Evolutionary conservation across 2,888 invertebrate species (phyloP).

Genomic region (Alloplasta piceator): DNA sequence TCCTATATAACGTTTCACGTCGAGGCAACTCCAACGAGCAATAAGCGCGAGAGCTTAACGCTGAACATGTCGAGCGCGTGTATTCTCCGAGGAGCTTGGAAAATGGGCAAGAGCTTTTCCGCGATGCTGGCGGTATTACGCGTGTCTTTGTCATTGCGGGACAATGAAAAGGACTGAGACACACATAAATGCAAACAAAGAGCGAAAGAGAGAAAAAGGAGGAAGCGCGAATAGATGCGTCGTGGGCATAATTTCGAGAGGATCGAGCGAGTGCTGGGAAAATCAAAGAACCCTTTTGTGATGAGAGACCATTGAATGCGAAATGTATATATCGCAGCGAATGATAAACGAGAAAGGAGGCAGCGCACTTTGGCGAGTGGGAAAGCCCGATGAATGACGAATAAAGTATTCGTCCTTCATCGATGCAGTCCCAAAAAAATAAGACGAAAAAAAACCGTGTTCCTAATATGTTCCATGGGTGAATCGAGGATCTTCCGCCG

Average conservation of each 20-base stretch:
- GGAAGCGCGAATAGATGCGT: slow-evolving; percentile 16
- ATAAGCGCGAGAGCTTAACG: slow-evolving; percentile 48
- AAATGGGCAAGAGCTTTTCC: slow-evolving; percentile 36
- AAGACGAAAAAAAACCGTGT: not conserved
- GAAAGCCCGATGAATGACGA: not conserved
- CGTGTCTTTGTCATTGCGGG: slow-evolving; percentile 60
- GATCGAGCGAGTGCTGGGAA: slow-evolving; percentile 47
- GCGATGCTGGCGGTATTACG: slow-evolving; percentile 49
- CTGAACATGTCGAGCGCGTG: slow-evolving; percentile 47
- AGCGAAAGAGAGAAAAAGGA: slow-evolving; percentile 15
- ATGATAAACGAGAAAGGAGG: slow-evolving; percentile 25
- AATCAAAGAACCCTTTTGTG: slow-evolving; percentile 68
- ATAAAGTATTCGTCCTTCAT: slow-evolving; percentile 8
- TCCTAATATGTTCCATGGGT: too few species aligned
- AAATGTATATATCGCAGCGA: not conserved
- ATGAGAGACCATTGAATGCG: slow-evolving; percentile 5
- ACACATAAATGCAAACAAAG: not conserved
- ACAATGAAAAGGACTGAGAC: slow-evolving; percentile 43
- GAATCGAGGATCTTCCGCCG: too few species aligned
- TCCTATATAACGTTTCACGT: slow-evolving; percentile 1
- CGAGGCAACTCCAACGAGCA: slow-evolving; percentile 35
- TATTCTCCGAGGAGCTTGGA: slow-evolving; percentile 36
- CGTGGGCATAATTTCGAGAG: slow-evolving; percentile 10
- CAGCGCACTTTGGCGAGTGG: not conserved
- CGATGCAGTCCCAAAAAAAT: not conserved